Percentiles rank a stretch among this genome's conserved stretches.
These are phyloP conservation scores for Protosalanx chinensis DNA, from an alignment of 2,797 vertebrate genomes.

Conservation along the genomic window DNA sequence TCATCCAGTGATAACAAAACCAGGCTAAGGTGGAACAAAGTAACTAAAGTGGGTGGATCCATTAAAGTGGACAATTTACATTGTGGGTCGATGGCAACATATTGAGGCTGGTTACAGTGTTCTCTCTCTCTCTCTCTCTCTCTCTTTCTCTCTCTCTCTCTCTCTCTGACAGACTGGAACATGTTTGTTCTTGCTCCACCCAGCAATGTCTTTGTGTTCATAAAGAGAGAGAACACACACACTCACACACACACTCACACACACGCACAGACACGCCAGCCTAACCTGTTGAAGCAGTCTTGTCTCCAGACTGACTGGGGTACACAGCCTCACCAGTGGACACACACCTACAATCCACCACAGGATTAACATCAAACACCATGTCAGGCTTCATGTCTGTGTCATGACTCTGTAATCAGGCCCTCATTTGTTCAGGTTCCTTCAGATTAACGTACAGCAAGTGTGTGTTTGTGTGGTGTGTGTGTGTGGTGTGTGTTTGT, in stretches of 20 bases:
- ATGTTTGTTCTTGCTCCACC: constrained; percentile 57
- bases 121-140: constrained; percentile 23
- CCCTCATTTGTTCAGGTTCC: constrained; percentile 12
- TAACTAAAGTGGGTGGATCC: no score
- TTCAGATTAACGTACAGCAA: background rate
- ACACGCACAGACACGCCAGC: constrained; percentile 12
- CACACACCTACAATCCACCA: constrained; percentile 66
- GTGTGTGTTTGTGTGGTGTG: background rate
- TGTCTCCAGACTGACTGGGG: constrained; percentile 48
- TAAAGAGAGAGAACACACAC: background rate
- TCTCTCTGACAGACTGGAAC: constrained; percentile 40
- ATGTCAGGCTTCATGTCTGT: constrained; percentile 25
- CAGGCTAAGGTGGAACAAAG: no score
- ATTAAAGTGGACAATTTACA: no score
- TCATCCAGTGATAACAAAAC: no score
- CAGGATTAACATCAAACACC: constrained; percentile 13
- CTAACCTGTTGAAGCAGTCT: constrained; percentile 47
- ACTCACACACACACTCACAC: background rate
- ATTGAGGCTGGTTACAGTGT: no score
- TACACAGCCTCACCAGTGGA: background rate
- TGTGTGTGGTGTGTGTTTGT: background rate
- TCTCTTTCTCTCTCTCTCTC: background rate
- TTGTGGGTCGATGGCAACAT: no score
- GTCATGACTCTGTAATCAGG: constrained; percentile 41
- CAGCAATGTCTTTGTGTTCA: constrained; percentile 19